phyloP scores from a whole-genome alignment of 23 tunicate species.

The Clavelina lepadiformis region DNA sequence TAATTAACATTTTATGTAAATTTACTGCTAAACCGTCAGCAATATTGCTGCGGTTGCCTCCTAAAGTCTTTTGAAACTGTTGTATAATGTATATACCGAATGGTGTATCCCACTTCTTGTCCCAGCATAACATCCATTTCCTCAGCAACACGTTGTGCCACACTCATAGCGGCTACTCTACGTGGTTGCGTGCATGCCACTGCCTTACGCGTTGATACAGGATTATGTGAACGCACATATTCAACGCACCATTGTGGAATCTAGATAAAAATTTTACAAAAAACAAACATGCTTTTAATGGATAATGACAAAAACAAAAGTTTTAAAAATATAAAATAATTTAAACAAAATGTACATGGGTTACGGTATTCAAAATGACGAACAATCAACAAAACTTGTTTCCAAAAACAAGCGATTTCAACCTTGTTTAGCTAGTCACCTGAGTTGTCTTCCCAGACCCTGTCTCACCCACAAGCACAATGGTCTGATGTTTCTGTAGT shows the following conservation, averaged over 20 bases:
- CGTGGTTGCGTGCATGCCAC: conserved; percentile 98
- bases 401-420: too few species aligned
- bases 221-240: conserved; percentile 45
- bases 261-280: conserved; percentile 17
- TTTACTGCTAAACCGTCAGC: too few species aligned
- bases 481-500: conserved; percentile 67
- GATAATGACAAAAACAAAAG: not conserved
- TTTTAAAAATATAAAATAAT: not conserved
- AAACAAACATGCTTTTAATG: not conserved
- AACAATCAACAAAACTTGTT: too few species aligned
- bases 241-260: conserved; percentile 99
- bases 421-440: too few species aligned
- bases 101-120: conserved; percentile 92
- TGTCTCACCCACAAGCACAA: conserved; percentile 93
- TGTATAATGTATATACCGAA: conserved; percentile 50
- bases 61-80: too few species aligned
- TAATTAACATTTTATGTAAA: too few species aligned
- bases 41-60: too few species aligned
- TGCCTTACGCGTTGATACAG: conserved; percentile 43
- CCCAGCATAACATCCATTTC: conserved; percentile 99
- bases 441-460: conserved; percentile 98
- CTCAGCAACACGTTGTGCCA: conserved; percentile 97
- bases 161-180: conserved; percentile 99
- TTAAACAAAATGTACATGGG: too few species aligned
- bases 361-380: too few species aligned